Evolutionary conservation across 2,888 invertebrate species (phyloP).

Genomic region (Campoplex capitator): DNA sequence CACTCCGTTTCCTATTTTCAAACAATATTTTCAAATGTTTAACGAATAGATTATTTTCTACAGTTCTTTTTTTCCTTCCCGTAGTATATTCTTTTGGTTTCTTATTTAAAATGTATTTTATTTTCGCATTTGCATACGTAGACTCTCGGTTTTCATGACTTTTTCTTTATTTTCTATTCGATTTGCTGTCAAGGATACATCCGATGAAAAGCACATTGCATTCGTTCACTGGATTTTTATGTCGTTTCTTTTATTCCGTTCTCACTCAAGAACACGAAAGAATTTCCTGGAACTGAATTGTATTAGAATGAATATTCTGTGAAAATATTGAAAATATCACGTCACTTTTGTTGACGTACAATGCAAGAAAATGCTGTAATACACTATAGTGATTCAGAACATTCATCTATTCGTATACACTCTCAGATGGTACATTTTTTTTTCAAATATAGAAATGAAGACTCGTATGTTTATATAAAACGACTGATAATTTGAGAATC

Average conservation of each 20-base stretch:
- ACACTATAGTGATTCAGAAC: background rate
- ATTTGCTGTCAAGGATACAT: slow-evolving; percentile 19
- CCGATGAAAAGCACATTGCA: slow-evolving; percentile 7
- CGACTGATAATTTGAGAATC: too few relatives aligned
- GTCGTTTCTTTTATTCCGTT: background rate
- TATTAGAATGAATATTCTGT: background rate
- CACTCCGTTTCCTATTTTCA: too few relatives aligned
- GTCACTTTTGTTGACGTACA: background rate
- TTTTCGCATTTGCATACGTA: background rate
- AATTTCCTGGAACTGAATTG: background rate
- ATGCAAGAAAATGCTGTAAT: background rate
- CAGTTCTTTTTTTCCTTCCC: background rate
- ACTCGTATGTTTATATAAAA: too few relatives aligned
- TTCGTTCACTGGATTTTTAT: slow-evolving; percentile 11
- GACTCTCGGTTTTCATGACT: background rate
- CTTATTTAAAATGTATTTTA: background rate
- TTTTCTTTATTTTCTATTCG: background rate
- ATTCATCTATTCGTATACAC: background rate
- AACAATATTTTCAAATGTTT: too few relatives aligned
- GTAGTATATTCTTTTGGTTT: background rate
- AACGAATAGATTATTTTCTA: background rate
- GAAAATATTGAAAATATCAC: background rate
- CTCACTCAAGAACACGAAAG: background rate
- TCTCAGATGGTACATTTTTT: background rate
- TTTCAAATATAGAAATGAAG: too few relatives aligned